These are phyloP conservation scores for Heliconius sara DNA, from an alignment of 2,888 invertebrate genomes.

Conservation along the genomic window DNA sequence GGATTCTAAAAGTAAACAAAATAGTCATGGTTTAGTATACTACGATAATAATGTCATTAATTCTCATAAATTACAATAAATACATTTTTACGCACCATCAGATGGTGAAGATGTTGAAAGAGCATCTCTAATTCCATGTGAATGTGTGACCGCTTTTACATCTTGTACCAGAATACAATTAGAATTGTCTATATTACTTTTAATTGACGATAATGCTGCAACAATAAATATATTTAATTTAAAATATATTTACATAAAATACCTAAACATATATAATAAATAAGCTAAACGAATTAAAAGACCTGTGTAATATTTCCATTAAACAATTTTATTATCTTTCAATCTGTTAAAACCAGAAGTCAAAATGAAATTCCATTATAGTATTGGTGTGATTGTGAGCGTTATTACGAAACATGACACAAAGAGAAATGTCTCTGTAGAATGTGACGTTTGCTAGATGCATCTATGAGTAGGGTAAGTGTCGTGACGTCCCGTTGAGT, in stretches of 20 bases:
- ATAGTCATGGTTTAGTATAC: slow-evolving; percentile 9
- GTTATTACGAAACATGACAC: slow-evolving; percentile 66
- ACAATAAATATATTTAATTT: slow-evolving; percentile 60
- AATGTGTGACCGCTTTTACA: slow-evolving; percentile 93
- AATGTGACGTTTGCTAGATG: slow-evolving; percentile 60
- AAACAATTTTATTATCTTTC: slow-evolving; percentile 31
- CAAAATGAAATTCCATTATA: slow-evolving; percentile 66
- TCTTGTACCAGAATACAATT: slow-evolving; percentile 96
- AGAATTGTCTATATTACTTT: slow-evolving; percentile 93
- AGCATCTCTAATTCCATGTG: slow-evolving; percentile 91
- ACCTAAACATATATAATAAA: too few relatives aligned
- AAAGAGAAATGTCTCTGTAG: slow-evolving; percentile 70
- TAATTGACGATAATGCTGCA: slow-evolving; percentile 95
- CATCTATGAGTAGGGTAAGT: slow-evolving; percentile 62
- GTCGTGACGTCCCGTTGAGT: slow-evolving; percentile 76
- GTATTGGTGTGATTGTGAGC: slow-evolving; percentile 54
- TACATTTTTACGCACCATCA: slow-evolving; percentile 66
- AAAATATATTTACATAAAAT: not conserved
- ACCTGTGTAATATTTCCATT: slow-evolving; percentile 8
- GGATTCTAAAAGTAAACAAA: slow-evolving; percentile 85
- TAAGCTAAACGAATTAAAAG: not conserved
- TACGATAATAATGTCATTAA: not conserved
- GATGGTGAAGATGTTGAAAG: slow-evolving; percentile 80
- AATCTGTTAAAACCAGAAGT: slow-evolving; percentile 41
- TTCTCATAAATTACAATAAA: not conserved